Base-by-base conservation (phyloP, 1,140 invertebrate genomes). In the Pentalonia nigronervosa region DNA sequence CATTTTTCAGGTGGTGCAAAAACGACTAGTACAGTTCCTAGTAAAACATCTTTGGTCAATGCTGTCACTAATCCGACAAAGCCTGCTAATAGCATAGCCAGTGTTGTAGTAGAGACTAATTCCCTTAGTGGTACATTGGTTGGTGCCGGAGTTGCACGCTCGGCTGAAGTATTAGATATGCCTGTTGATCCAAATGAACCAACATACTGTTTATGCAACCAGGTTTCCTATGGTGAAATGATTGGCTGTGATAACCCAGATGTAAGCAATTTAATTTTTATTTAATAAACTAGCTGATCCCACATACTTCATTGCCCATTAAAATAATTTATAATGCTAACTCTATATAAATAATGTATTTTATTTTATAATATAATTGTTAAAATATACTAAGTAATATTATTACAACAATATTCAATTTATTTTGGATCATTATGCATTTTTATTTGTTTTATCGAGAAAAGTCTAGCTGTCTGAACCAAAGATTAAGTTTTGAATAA, bases 181-280 rank as follows among this genome's bases (percentile, higher is more conserved):
- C 99, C 99, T 0, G 99, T 99, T 11, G 99, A 99, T 96, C 99
- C 99, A 1, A 99, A 99, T 95, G 99, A 99, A 95, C 99, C 99
- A 0, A 99, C 98, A 0, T 99, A 99, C 95, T 99, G 99, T 95
- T 95, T 99, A 6, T 99, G 99, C 95, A 98, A 99, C 95, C 99
- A 99, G 96, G 99, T 99, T 36, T 99, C 99, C 1, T 99, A 99
- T 95, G 99, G 99, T 86, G 98, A 99, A 96, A 99, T 99, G 99
- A 99, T 99, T 95, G 99, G 98, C 93, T 99, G 99, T 97, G 99
- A 99, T 96, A 99, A 99, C 96, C 97, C 97, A 93, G 98, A 98
- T 95, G 97, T 97, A 95, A 96, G 96, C 95, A 90, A 30, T 86
- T 30, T 86, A 21, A 30, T 93, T n/a, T n/a, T 8, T 30, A 21